phyloP scores from a whole-genome alignment of 2,113 vertebrate species.

The Dasyprocta punctata region DNA sequence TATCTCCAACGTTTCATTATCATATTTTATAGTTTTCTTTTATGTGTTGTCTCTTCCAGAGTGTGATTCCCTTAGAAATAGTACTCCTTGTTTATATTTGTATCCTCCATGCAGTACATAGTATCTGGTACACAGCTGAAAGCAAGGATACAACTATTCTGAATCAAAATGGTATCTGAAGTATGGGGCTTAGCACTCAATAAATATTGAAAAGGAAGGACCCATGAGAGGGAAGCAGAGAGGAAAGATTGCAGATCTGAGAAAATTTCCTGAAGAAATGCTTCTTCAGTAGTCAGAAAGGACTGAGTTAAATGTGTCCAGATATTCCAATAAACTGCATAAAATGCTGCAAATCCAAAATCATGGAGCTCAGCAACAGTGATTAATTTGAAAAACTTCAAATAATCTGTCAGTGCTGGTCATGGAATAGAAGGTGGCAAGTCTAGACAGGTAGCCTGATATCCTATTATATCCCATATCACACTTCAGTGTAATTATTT shows the following conservation, averaged over 20 bases:
- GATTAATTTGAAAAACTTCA: neutral
- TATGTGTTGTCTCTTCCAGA: neutral
- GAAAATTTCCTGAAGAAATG: neutral
- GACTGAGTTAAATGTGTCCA: neutral
- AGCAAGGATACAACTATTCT: neutral
- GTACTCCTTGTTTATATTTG: neutral
- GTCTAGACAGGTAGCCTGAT: neutral
- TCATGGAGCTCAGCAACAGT: neutral
- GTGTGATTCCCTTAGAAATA: neutral
- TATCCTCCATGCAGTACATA: neutral
- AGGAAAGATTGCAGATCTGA: neutral
- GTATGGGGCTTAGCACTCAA: neutral
- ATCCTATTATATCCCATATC: neutral
- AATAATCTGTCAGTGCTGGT: neutral
- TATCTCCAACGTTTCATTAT: neutral
- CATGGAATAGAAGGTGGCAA: neutral
- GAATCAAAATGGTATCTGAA: neutral
- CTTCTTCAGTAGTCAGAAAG: neutral
- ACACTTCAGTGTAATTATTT: neutral
- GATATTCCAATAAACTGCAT: neutral
- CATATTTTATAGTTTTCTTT: neutral
- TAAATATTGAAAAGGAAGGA: neutral
- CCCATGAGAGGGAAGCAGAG: neutral
- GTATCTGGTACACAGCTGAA: neutral
- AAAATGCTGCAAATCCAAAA: neutral